Evolutionary conservation across 2,888 invertebrate genomes (phyloP).

Genomic region (Caenorhabditis becei): DNA sequence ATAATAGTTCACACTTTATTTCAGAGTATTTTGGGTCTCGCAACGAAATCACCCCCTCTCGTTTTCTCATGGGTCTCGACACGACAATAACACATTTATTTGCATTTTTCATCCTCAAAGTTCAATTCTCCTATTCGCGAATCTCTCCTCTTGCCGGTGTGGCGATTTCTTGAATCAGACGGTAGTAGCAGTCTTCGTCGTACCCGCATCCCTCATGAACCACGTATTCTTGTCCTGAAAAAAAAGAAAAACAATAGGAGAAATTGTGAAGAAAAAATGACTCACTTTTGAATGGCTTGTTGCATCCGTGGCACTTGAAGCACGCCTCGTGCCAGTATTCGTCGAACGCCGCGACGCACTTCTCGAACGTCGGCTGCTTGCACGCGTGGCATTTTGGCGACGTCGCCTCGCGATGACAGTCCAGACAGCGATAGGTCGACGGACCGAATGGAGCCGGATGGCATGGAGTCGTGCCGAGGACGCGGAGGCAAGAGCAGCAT

Average conservation of each 20-base stretch:
- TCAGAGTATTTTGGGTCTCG: too few relatives aligned
- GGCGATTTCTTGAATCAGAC: conserved; percentile 1
- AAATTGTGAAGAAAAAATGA: neutral
- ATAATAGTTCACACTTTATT: too few relatives aligned
- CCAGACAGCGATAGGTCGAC: conserved; percentile 13
- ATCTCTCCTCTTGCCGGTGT: conserved; percentile 1
- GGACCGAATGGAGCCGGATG: conserved; percentile 14
- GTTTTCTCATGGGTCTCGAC: neutral
- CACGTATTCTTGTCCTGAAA: conserved; percentile 49
- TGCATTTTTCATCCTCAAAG: neutral
- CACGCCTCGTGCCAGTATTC: conserved; percentile 46
- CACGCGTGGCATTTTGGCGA: conserved; percentile 49
- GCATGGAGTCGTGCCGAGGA: conserved; percentile 33
- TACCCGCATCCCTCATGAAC: conserved; percentile 39
- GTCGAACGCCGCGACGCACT: conserved; percentile 35
- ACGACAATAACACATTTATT: too few relatives aligned
- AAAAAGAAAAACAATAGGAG: conserved; percentile 3
- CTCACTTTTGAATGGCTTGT: conserved; percentile 30
- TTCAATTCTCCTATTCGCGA: neutral
- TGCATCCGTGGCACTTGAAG: conserved; percentile 45
- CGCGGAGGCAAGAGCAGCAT: conserved; percentile 25
- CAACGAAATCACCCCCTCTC: too few relatives aligned
- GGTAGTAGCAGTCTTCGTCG: conserved; percentile 50
- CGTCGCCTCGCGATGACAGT: conserved; percentile 43
- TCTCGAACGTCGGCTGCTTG: conserved; percentile 41